A percentile compares a stretch with the other conserved stretches of the same genome.
Evolutionary conservation across 2,888 invertebrate species (phyloP).

Genomic region (Xestia rhomboidea): DNA sequence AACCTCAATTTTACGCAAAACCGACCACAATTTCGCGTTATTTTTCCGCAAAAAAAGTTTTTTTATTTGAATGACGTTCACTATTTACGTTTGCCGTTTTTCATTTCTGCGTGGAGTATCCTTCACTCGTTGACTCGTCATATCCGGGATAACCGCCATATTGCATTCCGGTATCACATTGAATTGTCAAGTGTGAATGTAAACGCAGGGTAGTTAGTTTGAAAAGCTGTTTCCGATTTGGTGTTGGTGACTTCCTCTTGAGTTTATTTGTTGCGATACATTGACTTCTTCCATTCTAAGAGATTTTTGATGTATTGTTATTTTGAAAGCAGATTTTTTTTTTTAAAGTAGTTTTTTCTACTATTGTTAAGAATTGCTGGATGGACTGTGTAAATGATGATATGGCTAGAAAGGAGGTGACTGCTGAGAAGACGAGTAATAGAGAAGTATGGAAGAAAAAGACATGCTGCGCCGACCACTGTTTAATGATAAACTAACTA

Average conservation of each 20-base stretch:
- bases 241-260: neutral
- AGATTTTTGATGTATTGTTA: neutral
- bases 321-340: too few relatives aligned
- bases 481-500: too few relatives aligned
- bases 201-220: neutral
- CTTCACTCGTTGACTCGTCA: slow-evolving; percentile 25
- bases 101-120: slow-evolving; percentile 37
- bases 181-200: slow-evolving; percentile 9
- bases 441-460: too few relatives aligned
- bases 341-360: too few relatives aligned
- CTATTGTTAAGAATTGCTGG: too few relatives aligned
- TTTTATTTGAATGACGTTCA: slow-evolving; percentile 8
- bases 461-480: too few relatives aligned
- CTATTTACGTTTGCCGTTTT: slow-evolving; percentile 35
- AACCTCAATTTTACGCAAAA: neutral
- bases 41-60: slow-evolving; percentile 15
- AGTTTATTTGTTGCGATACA: neutral
- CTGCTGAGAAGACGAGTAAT: too few relatives aligned
- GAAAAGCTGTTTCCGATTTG: neutral
- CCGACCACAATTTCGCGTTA: neutral
- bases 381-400: too few relatives aligned
- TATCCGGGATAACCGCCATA: slow-evolving; percentile 39
- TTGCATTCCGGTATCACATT: slow-evolving; percentile 40
- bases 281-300: neutral
- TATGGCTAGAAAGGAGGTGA: too few relatives aligned